Base-by-base conservation (phyloP, 2,113 vertebrate genomes). In the Cromileptes altivelis region DNA sequence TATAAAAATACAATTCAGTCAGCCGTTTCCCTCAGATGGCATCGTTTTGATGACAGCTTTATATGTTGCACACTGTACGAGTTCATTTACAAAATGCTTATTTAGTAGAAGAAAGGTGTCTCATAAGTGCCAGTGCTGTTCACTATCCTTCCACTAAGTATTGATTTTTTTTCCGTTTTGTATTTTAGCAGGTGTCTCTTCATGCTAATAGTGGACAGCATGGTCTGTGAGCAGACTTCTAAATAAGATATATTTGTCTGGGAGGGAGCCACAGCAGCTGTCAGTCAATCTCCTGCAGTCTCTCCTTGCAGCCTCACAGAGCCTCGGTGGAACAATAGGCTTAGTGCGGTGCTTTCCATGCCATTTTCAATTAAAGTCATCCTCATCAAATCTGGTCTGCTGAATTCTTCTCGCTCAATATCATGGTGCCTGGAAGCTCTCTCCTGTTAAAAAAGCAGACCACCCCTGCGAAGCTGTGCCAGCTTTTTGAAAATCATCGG, bases 351-450 rank as follows among this genome's bases (percentile, higher is more conserved):
- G 7, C 68, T 62, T 81, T 74, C 70, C 40, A 45, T 75, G 73
- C 73, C 33, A 30, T 67, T 88, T 88, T 85, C 45, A 83, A 82
- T 89, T 72, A 79, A 62, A 85, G 62, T 81, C 73, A 62, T 53
- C 60, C 53, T 78, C 77, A 73, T 87, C 75, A 87, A 74, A 85
- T 82, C 40, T 75, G 42, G 30, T 53, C 76, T 47, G 61, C n/a
- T 5, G 14, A 18, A 71, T 88, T 75, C 61, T 78, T 67, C 71
- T 63, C 53, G 23, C 64, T 85, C 47, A 49, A 57, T 78, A 88
- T 64, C 56, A 65, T 3, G 21, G 15, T 40, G 78, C 40, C 77
- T 67, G 40, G 40, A 60, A 88, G 87, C 73, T 2, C 12, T 69
- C 27, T 50, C 3, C 9, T 74, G 47, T 78, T 63, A 84, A 71